Percentiles rank a stretch among this genome's conserved stretches.
These are phyloP conservation scores for Astreopora myriophthalma DNA, from an alignment of 64 coral and sea anemone species.

Conservation along the genomic window DNA sequence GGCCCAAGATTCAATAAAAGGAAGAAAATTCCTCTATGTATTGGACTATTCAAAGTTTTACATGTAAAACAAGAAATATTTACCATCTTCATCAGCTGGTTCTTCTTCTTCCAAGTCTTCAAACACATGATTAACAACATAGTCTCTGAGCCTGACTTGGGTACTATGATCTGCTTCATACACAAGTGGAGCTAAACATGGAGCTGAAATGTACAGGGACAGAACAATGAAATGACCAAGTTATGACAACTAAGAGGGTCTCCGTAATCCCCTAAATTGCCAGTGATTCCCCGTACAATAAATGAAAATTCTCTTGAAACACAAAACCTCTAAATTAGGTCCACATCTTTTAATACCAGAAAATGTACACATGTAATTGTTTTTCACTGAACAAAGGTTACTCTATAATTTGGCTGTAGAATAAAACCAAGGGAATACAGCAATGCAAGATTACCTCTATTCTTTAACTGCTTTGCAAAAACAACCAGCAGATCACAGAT, in stretches of 20 bases:
- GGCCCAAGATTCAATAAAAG: no score
- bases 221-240: no score
- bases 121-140: constrained; percentile 73
- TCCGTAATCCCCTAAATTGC: no score
- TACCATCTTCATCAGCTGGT: constrained; percentile 81
- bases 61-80: not conserved
- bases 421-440: not conserved
- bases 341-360: not conserved
- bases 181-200: constrained; percentile 62
- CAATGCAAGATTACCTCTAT: constrained; percentile 26
- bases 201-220: constrained; percentile 57
- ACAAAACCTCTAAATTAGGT: no score
- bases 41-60: no score
- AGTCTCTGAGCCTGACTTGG: constrained; percentile 71
- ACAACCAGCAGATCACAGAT: constrained; percentile 68
- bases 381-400: no score
- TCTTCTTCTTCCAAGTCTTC: constrained; percentile 65
- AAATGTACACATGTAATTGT: no score
- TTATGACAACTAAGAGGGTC: no score
- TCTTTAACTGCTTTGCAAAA: constrained; percentile 76
- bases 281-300: no score
- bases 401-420: not conserved
- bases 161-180: constrained; percentile 57
- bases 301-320: not conserved
- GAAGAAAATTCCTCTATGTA: no score